A percentile compares a stretch with the other conserved stretches of the same genome.
Evolutionary conservation across 1,140 invertebrate species (phyloP).

Genomic region (Archegozetes longisetosus): DNA sequence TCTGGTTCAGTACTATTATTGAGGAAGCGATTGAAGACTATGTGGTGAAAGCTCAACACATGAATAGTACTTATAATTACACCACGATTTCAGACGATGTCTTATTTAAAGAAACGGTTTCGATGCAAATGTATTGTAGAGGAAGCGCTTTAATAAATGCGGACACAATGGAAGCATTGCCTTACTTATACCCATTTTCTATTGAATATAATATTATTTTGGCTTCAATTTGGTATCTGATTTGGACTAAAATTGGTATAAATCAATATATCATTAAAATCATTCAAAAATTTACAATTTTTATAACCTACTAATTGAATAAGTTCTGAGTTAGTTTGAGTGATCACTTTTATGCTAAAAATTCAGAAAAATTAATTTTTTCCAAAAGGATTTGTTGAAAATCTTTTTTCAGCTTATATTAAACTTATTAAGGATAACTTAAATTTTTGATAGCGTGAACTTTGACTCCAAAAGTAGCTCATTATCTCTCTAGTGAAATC

Average conservation of each 20-base stretch:
- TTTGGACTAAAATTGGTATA: slow-evolving; percentile 50
- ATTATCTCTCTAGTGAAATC: too few relatives aligned
- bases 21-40: slow-evolving; percentile 43
- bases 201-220: slow-evolving; percentile 56
- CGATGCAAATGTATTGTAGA: slow-evolving; percentile 7
- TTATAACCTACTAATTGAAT: too few relatives aligned
- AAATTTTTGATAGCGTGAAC: too few relatives aligned
- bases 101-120: background rate
- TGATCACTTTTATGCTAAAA: too few relatives aligned
- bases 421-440: too few relatives aligned
- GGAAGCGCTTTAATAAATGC: slow-evolving; percentile 11
- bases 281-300: background rate
- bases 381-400: too few relatives aligned
- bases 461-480: too few relatives aligned
- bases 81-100: background rate
- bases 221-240: slow-evolving; percentile 51
- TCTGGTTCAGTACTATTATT: slow-evolving; percentile 53
- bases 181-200: slow-evolving; percentile 52
- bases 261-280: background rate
- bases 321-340: too few relatives aligned
- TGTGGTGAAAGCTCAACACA: background rate
- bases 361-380: background rate
- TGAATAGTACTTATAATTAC: background rate
- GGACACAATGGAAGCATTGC: slow-evolving; percentile 18
- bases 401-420: too few relatives aligned